These are phyloP conservation scores for Periparus ater DNA, from an alignment of 2,797 vertebrate species.

Conservation along the genomic window DNA sequence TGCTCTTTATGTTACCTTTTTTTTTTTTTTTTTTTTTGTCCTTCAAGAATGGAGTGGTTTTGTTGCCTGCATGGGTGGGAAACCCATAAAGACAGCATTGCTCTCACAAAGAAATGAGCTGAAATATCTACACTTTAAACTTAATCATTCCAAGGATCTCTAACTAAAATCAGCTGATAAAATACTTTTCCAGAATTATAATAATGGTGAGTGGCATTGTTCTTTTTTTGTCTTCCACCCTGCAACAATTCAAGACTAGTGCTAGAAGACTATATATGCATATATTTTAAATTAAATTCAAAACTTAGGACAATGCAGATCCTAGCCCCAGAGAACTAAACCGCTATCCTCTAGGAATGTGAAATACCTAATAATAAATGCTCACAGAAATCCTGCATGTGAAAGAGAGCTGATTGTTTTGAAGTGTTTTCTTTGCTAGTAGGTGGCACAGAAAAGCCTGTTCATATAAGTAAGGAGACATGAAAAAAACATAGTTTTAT, in stretches of 20 bases:
- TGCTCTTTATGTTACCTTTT: background rate
- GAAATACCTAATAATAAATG: background rate
- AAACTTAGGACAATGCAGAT: background rate
- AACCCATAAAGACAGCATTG: background rate
- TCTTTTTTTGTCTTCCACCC: background rate
- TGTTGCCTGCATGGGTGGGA: background rate
- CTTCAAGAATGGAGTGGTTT: background rate
- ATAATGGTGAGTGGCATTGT: background rate
- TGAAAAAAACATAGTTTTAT: background rate
- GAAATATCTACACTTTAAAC: background rate
- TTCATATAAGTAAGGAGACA: background rate
- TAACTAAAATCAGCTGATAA: background rate
- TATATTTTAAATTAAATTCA: background rate
- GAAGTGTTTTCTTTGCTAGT: background rate
- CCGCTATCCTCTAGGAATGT: background rate
- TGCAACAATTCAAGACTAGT: background rate
- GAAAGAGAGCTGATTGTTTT: background rate
- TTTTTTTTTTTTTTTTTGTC: fast-evolving
- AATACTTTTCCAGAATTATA: background rate
- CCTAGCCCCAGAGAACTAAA: background rate
- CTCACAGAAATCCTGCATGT: background rate
- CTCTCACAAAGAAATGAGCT: background rate
- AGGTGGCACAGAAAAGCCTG: background rate
- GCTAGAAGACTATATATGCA: background rate
- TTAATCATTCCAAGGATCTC: background rate